Evolutionary conservation across 2,113 vertebrate species (phyloP), one percentile per base, ranked within the genome.

Genomic region (Psittacara wagleri): DNA sequence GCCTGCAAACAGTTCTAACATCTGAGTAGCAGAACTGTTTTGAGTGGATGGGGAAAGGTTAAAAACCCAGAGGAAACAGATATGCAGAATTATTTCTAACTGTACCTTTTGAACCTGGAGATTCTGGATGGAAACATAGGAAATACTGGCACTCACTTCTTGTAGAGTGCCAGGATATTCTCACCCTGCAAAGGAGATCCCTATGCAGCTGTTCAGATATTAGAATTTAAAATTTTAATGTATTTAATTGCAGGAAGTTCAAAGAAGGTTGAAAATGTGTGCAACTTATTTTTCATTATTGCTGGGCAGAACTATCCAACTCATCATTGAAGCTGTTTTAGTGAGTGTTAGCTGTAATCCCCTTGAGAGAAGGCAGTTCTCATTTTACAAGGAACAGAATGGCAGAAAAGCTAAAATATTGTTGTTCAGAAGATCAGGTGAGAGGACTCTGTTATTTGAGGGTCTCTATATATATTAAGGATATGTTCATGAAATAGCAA

Each of bases 281-380:
- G 44, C 57, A 44, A 54, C 44, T 94, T 93, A 48, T 8, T 86
- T 96, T 95, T 95, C 57, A 39, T 96, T 93, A 49, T 75, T 93
- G 10, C n/a, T 54, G 39, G 27, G 31, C 14, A 12, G 61, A 55
- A 39, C 62, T 63, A 37, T 75, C 22, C 61, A 55, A 18, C 51
- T 92, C 43, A 35, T 74, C 51, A 43, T 2, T 70, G 75, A 43
- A 92, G 46, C 61, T 1, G 0, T 88, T 92, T 46, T 61, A 88
- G 43, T 76, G 55, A 67, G 31, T 72, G 57, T 84, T 69, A 68
- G 35, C 23, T 84, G 43, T 81, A 69, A 80, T 61, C 27, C 55
- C 28, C 37, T 55, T 86, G 64, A 75, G 55, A 93, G 46, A 81
- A 78, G 52, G 29, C 55, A 43, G 19, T 77, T 90, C 31, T 82